Percentiles rank a stretch among this genome's conserved stretches.
Evolutionary conservation across 1,140 invertebrate genomes (phyloP).

Genomic region (Wiebesia pumilae): DNA sequence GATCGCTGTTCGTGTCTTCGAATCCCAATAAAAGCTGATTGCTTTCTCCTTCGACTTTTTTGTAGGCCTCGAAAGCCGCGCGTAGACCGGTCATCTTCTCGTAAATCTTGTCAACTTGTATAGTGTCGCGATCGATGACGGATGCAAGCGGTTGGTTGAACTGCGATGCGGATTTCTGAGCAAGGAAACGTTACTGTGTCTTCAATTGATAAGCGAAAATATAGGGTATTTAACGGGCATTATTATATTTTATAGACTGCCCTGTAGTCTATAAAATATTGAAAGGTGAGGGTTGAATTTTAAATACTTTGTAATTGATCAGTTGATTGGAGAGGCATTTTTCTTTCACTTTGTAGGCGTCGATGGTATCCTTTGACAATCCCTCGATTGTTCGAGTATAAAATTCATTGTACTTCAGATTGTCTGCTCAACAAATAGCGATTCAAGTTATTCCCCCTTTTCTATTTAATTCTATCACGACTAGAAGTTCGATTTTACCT

Average conservation of each 20-base stretch:
- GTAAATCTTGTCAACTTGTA: constrained; percentile 51
- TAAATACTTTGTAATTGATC: constrained; percentile 43
- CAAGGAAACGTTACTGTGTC: not conserved
- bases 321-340: constrained; percentile 47
- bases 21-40: constrained; percentile 27
- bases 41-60: not conserved
- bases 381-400: constrained; percentile 39
- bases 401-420: constrained; percentile 42
- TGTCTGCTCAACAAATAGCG: constrained; percentile 13
- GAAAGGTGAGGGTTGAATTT: not conserved
- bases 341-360: constrained; percentile 47
- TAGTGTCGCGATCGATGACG: constrained; percentile 34
- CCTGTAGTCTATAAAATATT: not conserved
- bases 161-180: constrained; percentile 36
- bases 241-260: not conserved
- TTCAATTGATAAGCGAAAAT: not conserved
- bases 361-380: constrained; percentile 42
- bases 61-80: constrained; percentile 43
- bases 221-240: not conserved
- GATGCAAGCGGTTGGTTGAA: constrained; percentile 13
- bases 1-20: constrained; percentile 29
- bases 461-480: not conserved
- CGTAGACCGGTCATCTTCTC: constrained; percentile 43
- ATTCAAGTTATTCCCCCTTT: not conserved
- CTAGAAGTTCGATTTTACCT: constrained; percentile 17